Base-by-base conservation (phyloP, 2,888 invertebrate genomes). In the Oligia fasciuncula region DNA sequence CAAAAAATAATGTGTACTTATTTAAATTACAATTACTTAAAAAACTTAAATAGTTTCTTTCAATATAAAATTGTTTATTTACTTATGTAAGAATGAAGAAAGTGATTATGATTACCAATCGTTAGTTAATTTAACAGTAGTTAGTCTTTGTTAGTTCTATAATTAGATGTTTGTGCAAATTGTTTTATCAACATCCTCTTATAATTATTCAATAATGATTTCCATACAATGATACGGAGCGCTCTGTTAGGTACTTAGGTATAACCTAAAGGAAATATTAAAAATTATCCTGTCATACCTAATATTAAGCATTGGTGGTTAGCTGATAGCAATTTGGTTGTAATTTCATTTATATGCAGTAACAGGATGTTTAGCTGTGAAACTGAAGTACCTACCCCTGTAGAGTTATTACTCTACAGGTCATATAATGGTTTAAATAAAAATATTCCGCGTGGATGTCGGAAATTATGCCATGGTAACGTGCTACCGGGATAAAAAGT, bases 201-300 rank as follows among this genome's bases (percentile, higher is more conserved):
- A 73, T 54, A 71, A 54, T 81, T 77, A 79, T 80, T 76, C 68
- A 85, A 67, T 67, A 76, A 77, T 83, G 49, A 84, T 81, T 86
- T 81, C 67, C 77, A 80, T 80, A 80, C 67, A 80, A 80, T 76
- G 73, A 81, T 73, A 79, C 51, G 54, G 63, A 83, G 35, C 17
- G 23, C n/a, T 60, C 23, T 46, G 54, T 66, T 74, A 60, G 57
- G 51, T 13, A 72, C 77, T 66, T 74, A 60, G 57, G 51, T 13
- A 72, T 79, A 54, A 66, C 54, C 4, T 72, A 77, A 77, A 85
- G 83, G 83, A 87, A 79, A 86, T 80, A 79, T 65, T 76, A 76
- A 71, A 79, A 85, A 80, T 79, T 81, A 83, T 83, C 85, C 87
- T 81, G 76, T 68, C 19, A 66, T 76, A 60, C 40, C 40, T 66